These are phyloP conservation scores for Anguilla japonica DNA, from an alignment of 2,113 vertebrate genomes.

Conservation along the genomic window DNA sequence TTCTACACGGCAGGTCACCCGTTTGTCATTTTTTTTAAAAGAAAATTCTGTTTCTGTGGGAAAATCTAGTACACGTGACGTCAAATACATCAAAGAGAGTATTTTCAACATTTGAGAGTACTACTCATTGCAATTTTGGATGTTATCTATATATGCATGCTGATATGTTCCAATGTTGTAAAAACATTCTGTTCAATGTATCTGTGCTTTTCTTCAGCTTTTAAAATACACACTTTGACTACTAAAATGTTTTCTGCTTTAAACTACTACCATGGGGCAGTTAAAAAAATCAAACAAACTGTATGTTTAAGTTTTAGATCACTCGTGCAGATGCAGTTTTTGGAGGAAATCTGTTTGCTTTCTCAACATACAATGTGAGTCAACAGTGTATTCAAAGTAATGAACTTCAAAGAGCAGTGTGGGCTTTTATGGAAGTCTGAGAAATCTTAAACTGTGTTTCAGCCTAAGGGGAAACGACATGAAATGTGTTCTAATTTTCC, in stretches of 20 bases:
- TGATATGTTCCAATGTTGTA: too few relatives aligned
- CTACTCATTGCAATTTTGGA: too few relatives aligned
- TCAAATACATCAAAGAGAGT: not conserved
- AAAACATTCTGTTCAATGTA: too few relatives aligned
- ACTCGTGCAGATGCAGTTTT: not conserved
- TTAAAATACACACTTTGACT: too few relatives aligned
- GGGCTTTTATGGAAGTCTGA: not conserved
- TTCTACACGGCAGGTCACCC: not conserved
- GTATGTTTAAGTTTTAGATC: too few relatives aligned
- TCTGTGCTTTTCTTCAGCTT: too few relatives aligned
- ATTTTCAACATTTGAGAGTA: too few relatives aligned
- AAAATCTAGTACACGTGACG: not conserved
- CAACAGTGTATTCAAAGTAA: not conserved
- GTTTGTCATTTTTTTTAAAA: not conserved
- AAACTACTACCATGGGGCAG: too few relatives aligned
- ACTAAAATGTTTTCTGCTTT: too few relatives aligned
- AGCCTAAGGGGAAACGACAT: not conserved
- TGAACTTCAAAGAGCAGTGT: too few relatives aligned
- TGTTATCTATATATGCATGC: too few relatives aligned
- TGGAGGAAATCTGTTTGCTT: slow-evolving; percentile 3
- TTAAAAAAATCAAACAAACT: too few relatives aligned
- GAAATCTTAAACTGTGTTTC: slow-evolving; percentile 3
- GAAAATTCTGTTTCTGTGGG: not conserved
- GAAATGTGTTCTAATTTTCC: not conserved
- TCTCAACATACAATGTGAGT: not conserved